Evolutionary conservation across 2,797 vertebrate genomes (phyloP).

Genomic region (Knipowitschia caucasica): DNA sequence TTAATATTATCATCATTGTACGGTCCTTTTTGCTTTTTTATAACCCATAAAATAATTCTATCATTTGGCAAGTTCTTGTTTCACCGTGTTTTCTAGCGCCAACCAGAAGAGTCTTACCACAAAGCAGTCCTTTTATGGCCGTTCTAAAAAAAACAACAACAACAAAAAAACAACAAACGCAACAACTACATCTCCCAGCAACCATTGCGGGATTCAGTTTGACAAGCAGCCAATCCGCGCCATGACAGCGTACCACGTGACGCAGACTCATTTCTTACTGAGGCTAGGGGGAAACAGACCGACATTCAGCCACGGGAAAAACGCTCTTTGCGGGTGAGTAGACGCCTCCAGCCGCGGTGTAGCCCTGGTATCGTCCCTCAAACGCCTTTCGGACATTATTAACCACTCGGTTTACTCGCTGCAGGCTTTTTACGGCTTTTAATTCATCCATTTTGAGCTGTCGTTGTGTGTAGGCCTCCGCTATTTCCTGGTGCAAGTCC

Average conservation of each 20-base stretch:
- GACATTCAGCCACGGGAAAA: conserved; percentile 58
- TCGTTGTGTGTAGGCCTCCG: conserved; percentile 47
- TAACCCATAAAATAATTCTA: too few relatives aligned
- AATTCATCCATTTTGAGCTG: conserved; percentile 24
- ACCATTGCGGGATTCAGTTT: conserved; percentile 11
- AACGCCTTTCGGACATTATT: not conserved
- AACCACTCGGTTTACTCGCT: not conserved
- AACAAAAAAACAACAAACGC: not conserved
- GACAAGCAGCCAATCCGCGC: conserved; percentile 58
- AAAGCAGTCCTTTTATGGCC: too few relatives aligned
- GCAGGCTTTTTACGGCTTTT: not conserved
- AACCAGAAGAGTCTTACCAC: too few relatives aligned
- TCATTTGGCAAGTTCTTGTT: too few relatives aligned
- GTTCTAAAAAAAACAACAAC: not conserved
- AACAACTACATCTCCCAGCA: conserved; percentile 41
- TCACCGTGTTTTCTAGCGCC: too few relatives aligned
- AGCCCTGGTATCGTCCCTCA: not conserved
- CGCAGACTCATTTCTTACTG: conserved; percentile 55
- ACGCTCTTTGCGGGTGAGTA: conserved; percentile 63
- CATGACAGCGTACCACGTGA: conserved; percentile 58
- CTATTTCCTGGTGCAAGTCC: conserved; percentile 66
- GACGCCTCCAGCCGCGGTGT: conserved; percentile 12
- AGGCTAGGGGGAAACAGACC: conserved; percentile 53
- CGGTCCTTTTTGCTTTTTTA: too few relatives aligned
- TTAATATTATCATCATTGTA: too few relatives aligned